Conservation (phyloP, 1,140 invertebrate species). For the Panulirus ornatus region DNA sequence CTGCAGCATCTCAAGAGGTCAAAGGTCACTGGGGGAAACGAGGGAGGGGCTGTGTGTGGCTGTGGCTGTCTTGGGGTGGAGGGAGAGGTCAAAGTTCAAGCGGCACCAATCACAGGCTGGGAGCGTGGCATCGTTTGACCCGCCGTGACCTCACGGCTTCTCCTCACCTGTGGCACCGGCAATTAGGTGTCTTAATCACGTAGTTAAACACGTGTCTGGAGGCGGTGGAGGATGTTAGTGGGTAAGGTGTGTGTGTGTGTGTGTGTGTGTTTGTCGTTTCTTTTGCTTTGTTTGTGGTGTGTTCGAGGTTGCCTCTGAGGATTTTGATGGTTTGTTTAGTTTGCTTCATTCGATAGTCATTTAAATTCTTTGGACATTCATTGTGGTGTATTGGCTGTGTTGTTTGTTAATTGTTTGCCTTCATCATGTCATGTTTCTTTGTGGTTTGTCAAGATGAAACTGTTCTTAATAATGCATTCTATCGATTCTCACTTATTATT, state of each 20-base stretch:
- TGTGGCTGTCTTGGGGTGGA: not conserved
- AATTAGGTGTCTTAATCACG: not conserved
- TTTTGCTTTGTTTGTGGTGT: too few relatives aligned
- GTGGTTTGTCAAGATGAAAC: too few relatives aligned
- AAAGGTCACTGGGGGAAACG: not conserved
- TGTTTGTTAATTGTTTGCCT: too few relatives aligned
- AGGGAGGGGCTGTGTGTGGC: not conserved
- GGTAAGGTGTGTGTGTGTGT: too few relatives aligned
- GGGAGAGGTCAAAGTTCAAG: not conserved
- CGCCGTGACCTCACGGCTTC: not conserved
- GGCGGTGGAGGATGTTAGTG: too few relatives aligned
- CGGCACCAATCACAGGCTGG: not conserved
- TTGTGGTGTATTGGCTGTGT: too few relatives aligned
- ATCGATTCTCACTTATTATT: too few relatives aligned
- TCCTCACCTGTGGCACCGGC: not conserved
- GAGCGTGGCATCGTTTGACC: not conserved
- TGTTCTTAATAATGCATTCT: too few relatives aligned
- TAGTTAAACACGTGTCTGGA: not conserved
- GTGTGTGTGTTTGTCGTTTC: too few relatives aligned
- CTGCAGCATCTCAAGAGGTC: too few relatives aligned
- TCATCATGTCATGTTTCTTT: too few relatives aligned
- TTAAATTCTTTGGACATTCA: too few relatives aligned
- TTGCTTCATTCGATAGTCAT: not conserved
- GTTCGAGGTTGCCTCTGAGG: not conserved
- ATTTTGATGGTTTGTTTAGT: not conserved